Evolutionary conservation across 2,888 invertebrate genomes (phyloP).

Genomic region (Nesidiocoris tenuis): DNA sequence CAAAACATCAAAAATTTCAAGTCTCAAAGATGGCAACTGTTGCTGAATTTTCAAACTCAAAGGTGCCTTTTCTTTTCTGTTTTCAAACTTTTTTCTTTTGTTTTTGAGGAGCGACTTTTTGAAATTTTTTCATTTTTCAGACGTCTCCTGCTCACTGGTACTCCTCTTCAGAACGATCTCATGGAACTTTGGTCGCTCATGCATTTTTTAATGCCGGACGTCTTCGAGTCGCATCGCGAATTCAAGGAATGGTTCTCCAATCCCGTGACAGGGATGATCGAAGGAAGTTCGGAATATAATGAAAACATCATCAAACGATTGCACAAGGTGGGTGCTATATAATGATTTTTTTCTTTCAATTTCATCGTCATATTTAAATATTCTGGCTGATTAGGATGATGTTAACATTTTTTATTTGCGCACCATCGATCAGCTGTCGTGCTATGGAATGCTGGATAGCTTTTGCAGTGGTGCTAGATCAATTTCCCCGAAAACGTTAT

Average conservation of each 20-base stretch:
- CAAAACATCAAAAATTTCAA: constrained; percentile 99
- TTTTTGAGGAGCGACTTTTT: no score
- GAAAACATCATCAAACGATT: constrained; percentile 82
- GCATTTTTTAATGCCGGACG: constrained; percentile 97
- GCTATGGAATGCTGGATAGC: constrained; percentile 29
- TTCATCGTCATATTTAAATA: no score
- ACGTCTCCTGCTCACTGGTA: constrained; percentile 87
- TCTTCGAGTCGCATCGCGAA: constrained; percentile 93
- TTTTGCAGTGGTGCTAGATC: constrained; percentile 39
- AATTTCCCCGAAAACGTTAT: neutral
- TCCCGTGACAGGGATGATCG: constrained; percentile 94
- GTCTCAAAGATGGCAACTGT: constrained; percentile 95
- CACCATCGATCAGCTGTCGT: constrained; percentile 46
- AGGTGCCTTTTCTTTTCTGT: constrained; percentile 58
- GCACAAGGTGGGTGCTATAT: constrained; percentile 82
- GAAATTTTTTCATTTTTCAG: constrained; percentile 56
- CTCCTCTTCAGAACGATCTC: constrained; percentile 92
- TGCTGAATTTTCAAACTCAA: constrained; percentile 91
- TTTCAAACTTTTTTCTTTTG: constrained; percentile 34
- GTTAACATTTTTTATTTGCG: no score
- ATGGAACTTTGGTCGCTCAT: constrained; percentile 97
- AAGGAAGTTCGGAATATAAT: constrained; percentile 88
- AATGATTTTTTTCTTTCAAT: no score
- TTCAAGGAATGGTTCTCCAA: constrained; percentile 99
- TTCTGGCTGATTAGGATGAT: no score